Evolutionary conservation across 1,140 invertebrate genomes (phyloP).

Genomic region (Pseudobourletiella spinata): DNA sequence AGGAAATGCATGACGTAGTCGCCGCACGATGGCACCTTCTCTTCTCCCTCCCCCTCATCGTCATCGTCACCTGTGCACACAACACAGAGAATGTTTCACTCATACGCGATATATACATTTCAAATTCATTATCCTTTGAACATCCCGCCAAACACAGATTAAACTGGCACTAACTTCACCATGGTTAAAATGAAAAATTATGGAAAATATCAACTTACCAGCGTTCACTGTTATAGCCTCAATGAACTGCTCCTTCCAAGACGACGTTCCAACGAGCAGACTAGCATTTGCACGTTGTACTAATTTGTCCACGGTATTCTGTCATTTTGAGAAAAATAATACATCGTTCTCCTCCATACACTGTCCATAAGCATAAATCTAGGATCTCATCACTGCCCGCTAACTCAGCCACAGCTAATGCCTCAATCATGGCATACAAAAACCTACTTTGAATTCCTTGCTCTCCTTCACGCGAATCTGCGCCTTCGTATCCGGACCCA

Average conservation of each 20-base stretch:
- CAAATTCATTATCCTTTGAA: neutral
- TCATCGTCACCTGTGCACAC: slow-evolving; percentile 39
- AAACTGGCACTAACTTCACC: no score
- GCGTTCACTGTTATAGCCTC: slow-evolving; percentile 90
- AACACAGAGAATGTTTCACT: neutral
- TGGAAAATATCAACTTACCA: no score
- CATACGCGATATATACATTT: neutral
- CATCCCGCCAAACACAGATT: no score
- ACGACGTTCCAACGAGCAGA: slow-evolving; percentile 85
- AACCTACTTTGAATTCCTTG: slow-evolving; percentile 88
- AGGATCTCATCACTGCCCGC: no score
- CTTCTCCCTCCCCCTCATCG: slow-evolving; percentile 50
- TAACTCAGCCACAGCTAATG: no score
- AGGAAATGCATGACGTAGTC: slow-evolving; percentile 95
- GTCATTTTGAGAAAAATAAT: neutral
- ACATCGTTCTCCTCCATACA: no score
- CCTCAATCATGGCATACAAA: no score
- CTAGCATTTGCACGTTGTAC: slow-evolving; percentile 92
- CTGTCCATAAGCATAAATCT: no score
- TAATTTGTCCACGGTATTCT: slow-evolving; percentile 45
- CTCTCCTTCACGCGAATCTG: slow-evolving; percentile 90
- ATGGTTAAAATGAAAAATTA: no score
- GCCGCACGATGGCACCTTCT: slow-evolving; percentile 61
- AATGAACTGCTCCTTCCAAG: slow-evolving; percentile 97
- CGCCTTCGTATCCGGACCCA: slow-evolving; percentile 73